Evolutionary conservation across 2,113 vertebrate genomes (phyloP).

Genomic region (Gallinago undulata): DNA sequence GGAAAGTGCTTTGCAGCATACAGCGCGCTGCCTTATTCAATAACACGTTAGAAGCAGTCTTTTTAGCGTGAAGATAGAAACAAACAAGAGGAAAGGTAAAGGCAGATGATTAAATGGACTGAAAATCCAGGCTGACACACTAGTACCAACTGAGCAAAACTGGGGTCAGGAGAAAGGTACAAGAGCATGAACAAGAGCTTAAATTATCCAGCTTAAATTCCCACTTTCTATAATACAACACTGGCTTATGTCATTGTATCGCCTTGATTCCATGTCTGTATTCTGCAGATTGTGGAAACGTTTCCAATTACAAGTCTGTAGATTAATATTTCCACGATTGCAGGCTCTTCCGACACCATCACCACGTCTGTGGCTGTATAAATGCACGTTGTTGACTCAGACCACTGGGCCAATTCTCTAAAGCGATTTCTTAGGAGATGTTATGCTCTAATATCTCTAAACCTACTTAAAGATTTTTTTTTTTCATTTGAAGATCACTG

Average conservation of each 20-base stretch:
- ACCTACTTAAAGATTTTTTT: background rate
- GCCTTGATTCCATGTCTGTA: background rate
- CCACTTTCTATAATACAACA: background rate
- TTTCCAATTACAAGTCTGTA: background rate
- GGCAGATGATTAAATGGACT: slow-evolving; percentile 55
- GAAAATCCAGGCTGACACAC: slow-evolving; percentile 62
- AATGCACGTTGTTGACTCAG: background rate
- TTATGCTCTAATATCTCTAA: background rate
- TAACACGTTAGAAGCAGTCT: slow-evolving; percentile 13
- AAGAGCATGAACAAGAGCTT: background rate
- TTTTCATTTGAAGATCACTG: slow-evolving; percentile 49
- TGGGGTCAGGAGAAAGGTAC: background rate
- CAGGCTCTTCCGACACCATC: background rate
- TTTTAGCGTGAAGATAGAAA: slow-evolving; percentile 26
- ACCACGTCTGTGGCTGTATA: accelerated
- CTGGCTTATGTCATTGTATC: background rate
- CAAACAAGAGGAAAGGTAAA: slow-evolving; percentile 45
- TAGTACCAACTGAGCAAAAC: slow-evolving; percentile 1
- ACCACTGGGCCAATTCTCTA: background rate
- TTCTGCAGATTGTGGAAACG: background rate
- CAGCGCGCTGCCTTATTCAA: slow-evolving; percentile 34
- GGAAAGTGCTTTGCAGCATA: slow-evolving; percentile 29
- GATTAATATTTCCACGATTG: background rate
- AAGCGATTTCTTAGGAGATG: background rate
- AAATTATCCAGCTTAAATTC: slow-evolving; percentile 23